These are phyloP conservation scores for Lithobates sylvaticus DNA, from an alignment of 2,797 vertebrate genomes.

Conservation along the genomic window DNA sequence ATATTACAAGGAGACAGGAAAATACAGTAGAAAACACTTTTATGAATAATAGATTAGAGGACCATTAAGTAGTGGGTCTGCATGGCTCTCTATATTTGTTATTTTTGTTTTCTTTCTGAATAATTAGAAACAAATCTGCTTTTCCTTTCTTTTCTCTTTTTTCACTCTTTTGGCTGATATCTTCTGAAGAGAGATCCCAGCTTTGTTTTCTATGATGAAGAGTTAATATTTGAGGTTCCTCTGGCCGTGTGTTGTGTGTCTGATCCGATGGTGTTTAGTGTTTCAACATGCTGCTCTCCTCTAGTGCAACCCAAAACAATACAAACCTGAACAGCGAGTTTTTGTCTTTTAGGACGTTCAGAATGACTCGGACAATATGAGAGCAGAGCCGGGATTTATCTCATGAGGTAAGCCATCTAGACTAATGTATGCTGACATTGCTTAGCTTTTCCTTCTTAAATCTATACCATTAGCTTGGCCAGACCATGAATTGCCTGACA, in stretches of 20 bases:
- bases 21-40: too few species aligned
- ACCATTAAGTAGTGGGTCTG: too few species aligned
- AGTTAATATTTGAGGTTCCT: slow-evolving; percentile 31
- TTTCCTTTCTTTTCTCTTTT: too few species aligned
- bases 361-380: neutral
- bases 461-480: too few species aligned
- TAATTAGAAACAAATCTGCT: too few species aligned
- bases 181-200: neutral
- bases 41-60: too few species aligned
- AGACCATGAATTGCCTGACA: too few species aligned
- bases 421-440: neutral
- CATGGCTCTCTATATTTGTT: too few species aligned
- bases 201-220: neutral
- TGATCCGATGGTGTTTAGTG: slow-evolving; percentile 33
- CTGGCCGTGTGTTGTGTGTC: slow-evolving; percentile 49
- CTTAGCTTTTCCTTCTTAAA: too few species aligned
- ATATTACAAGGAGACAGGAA: too few species aligned
- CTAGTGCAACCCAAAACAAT: slow-evolving; percentile 54
- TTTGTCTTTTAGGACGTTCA: neutral
- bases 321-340: slow-evolving; percentile 46
- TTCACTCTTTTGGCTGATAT: too few species aligned
- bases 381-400: slow-evolving; percentile 2
- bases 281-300: slow-evolving; percentile 38
- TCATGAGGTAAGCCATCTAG: slow-evolving; percentile 17
- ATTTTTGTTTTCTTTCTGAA: too few species aligned